phyloP scores from a whole-genome alignment of 1,140 invertebrate species.

The Drosophila arawakana region DNA sequence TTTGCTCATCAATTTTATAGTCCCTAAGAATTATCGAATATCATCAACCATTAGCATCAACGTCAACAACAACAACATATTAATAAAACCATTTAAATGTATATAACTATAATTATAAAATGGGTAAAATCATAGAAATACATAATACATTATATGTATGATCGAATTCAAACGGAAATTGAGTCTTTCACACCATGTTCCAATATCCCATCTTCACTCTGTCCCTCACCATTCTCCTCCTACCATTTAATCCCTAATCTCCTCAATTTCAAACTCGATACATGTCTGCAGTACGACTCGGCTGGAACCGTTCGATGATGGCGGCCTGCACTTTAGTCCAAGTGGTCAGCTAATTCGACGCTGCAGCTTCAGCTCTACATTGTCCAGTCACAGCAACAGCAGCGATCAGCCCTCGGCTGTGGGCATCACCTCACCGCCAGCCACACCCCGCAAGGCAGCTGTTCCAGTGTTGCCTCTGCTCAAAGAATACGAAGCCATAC shows the following conservation, averaged over 20 bases:
- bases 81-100: slow-evolving; percentile 37
- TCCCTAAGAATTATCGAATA: slow-evolving; percentile 28
- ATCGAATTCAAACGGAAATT: slow-evolving; percentile 18
- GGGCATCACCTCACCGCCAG: slow-evolving; percentile 43
- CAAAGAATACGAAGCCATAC: slow-evolving; percentile 70
- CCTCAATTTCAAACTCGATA: background rate
- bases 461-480: slow-evolving; percentile 44
- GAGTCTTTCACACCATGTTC: slow-evolving; percentile 47
- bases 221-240: background rate
- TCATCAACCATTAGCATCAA: slow-evolving; percentile 8
- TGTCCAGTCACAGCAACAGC: slow-evolving; percentile 68
- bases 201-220: background rate
- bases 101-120: slow-evolving; percentile 30
- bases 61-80: slow-evolving; percentile 4
- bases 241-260: background rate
- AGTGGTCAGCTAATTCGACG: slow-evolving; percentile 54
- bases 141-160: slow-evolving; percentile 24
- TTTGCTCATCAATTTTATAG: slow-evolving; percentile 33
- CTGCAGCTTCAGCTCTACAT: slow-evolving; percentile 61
- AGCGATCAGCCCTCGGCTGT: slow-evolving; percentile 47
- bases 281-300: slow-evolving; percentile 48
- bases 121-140: slow-evolving; percentile 19
- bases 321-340: slow-evolving; percentile 54
- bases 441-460: slow-evolving; percentile 52
- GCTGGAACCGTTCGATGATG: slow-evolving; percentile 58